These are phyloP conservation scores for Percina caprodes DNA, from an alignment of 2,113 vertebrate genomes.

Conservation along the genomic window DNA sequence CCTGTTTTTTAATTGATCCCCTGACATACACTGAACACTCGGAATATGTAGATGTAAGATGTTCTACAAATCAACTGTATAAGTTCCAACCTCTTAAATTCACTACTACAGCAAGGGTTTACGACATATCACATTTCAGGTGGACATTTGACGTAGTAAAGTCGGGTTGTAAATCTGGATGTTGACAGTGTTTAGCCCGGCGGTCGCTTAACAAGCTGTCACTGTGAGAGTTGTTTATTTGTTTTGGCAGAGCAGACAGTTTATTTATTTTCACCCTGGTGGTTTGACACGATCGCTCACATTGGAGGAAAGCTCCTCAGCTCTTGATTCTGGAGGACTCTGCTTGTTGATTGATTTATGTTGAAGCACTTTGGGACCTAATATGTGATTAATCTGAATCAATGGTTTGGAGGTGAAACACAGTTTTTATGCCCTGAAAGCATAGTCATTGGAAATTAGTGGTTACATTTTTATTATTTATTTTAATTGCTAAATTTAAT, in stretches of 20 bases:
- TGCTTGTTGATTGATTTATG: constrained; percentile 24
- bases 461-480: background rate
- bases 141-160: background rate
- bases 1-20: constrained; percentile 9
- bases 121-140: background rate
- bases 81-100: constrained; percentile 21
- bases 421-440: background rate
- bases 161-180: constrained; percentile 16
- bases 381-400: background rate
- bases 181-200: constrained; percentile 10
- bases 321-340: constrained; percentile 8
- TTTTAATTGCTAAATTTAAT: background rate
- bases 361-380: background rate
- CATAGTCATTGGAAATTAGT: background rate
- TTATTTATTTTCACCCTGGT: constrained; percentile 37
- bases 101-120: constrained; percentile 1
- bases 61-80: constrained; percentile 20
- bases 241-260: constrained; percentile 7
- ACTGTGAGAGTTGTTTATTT: constrained; percentile 26
- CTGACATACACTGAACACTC: constrained; percentile 13
- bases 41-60: constrained; percentile 15
- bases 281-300: constrained; percentile 22
- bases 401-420: background rate
- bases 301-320: background rate
- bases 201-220: constrained; percentile 25